Evolutionary conservation across 35 echinoderm and acorn worm species (phyloP).

Genomic region (Apostichopus californicus): DNA sequence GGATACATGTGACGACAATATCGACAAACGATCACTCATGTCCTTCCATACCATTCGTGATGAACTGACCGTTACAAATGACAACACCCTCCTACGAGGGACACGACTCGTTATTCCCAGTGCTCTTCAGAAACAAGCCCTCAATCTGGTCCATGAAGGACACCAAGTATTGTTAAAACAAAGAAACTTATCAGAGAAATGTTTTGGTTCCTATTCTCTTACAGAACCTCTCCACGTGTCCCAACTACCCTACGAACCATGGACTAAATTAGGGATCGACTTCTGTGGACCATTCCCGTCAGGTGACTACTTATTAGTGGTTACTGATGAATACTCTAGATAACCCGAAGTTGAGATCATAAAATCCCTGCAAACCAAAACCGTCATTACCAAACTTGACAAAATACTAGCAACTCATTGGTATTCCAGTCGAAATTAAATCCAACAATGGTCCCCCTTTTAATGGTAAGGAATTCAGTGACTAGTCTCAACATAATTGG

Average conservation of each 20-base stretch:
- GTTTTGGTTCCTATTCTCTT: too few relatives aligned
- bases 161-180: constrained; percentile 57
- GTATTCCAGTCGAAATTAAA: constrained; percentile 43
- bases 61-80: constrained; percentile 62
- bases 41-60: constrained; percentile 40
- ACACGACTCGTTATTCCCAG: constrained; percentile 16
- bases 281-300: constrained; percentile 62
- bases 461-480: constrained; percentile 22
- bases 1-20: not conserved
- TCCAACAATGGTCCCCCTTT: constrained; percentile 38
- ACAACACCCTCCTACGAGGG: not conserved
- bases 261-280: constrained; percentile 48
- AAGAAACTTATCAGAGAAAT: constrained; percentile 52
- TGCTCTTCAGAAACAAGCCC: constrained; percentile 18
- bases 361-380: constrained; percentile 20
- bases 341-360: constrained; percentile 73
- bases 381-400: constrained; percentile 35
- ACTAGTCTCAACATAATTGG: constrained; percentile 55
- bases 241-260: constrained; percentile 23
- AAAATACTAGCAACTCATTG: constrained; percentile 36
- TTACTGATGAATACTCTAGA: constrained; percentile 71
- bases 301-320: constrained; percentile 50
- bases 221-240: constrained; percentile 59
- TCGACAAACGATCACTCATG: constrained; percentile 19
- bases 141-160: constrained; percentile 27